Percentiles rank a stretch among this genome's conserved stretches.
Evolutionary conservation across 1,140 invertebrate species (phyloP).

Genomic region (Holotrichia oblita): DNA sequence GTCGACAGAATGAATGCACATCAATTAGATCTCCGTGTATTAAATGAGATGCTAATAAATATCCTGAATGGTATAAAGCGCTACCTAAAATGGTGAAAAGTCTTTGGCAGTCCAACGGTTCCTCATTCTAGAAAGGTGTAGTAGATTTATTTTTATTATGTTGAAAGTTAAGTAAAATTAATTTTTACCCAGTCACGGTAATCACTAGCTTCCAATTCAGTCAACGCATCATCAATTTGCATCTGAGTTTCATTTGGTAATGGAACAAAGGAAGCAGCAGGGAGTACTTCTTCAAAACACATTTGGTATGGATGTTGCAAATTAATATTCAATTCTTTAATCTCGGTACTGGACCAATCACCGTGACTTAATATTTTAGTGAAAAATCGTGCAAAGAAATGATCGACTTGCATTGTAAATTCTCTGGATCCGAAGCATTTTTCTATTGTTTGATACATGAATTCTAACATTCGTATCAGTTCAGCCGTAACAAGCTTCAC

Average conservation of each 20-base stretch:
- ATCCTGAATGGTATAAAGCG: constrained; percentile 76
- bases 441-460: constrained; percentile 64
- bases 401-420: constrained; percentile 63
- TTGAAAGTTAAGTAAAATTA: constrained; percentile 39
- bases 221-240: constrained; percentile 80
- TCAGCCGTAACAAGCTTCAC: constrained; percentile 62
- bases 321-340: constrained; percentile 36
- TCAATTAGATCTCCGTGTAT: constrained; percentile 74
- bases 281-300: constrained; percentile 59
- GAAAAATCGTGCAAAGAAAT: constrained; percentile 67
- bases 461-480: constrained; percentile 64
- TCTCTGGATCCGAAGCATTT: constrained; percentile 62
- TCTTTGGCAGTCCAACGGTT: constrained; percentile 79
- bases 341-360: constrained; percentile 53
- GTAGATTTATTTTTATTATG: no score
- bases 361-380: constrained; percentile 58
- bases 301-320: constrained; percentile 34
- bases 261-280: constrained; percentile 68
- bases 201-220: constrained; percentile 83
- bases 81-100: constrained; percentile 80
- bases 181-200: constrained; percentile 77
- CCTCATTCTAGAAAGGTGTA: constrained; percentile 74
- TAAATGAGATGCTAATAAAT: constrained; percentile 77
- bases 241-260: constrained; percentile 78
- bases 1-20: constrained; percentile 73